A percentile compares a stretch with the other conserved stretches of the same genome.
These are phyloP conservation scores for Hippocampus kuda DNA, from an alignment of 2,797 vertebrate species.

Conservation along the genomic window DNA sequence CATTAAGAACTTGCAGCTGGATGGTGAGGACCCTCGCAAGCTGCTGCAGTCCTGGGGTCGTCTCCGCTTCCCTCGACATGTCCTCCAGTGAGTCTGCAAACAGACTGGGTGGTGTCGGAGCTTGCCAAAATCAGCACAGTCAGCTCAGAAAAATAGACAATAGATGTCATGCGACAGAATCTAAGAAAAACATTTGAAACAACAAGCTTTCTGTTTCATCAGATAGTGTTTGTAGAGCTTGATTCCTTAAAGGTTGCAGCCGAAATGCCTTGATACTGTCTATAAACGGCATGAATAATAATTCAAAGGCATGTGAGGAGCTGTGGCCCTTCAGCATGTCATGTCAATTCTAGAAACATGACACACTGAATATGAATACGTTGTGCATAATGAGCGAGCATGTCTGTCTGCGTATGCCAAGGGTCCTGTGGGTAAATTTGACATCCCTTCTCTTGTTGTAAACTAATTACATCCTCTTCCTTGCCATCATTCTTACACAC, in stretches of 20 bases:
- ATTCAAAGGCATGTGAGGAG: constrained; percentile 33
- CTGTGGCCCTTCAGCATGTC: constrained; percentile 31
- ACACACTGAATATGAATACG: not conserved
- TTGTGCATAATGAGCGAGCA: constrained; percentile 14
- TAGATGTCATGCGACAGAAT: constrained; percentile 2
- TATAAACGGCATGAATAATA: constrained; percentile 45
- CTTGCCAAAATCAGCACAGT: constrained; percentile 9
- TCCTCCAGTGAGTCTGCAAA: constrained; percentile 85
- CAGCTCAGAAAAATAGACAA: constrained; percentile 13
- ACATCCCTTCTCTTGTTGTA: constrained; percentile 22
- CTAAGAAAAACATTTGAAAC: constrained; percentile 5
- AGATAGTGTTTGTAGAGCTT: not conserved
- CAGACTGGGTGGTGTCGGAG: constrained; percentile 39
- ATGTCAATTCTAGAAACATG: constrained; percentile 12
- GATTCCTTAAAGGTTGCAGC: constrained; percentile 14
- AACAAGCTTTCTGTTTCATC: constrained; percentile 9
- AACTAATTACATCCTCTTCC: constrained; percentile 6
- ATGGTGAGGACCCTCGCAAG: constrained; percentile 87
- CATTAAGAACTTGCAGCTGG: constrained; percentile 94
- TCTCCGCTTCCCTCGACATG: constrained; percentile 78
- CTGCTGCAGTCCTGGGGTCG: constrained; percentile 87
- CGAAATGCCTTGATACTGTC: constrained; percentile 23
- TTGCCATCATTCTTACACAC: constrained; percentile 13
- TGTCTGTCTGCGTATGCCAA: constrained; percentile 27
- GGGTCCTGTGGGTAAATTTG: constrained; percentile 24